A percentile compares a stretch with the other conserved stretches of the same genome.
These are phyloP conservation scores for Podocnemis expansa DNA, from an alignment of 2,113 vertebrate species.

Conservation along the genomic window DNA sequence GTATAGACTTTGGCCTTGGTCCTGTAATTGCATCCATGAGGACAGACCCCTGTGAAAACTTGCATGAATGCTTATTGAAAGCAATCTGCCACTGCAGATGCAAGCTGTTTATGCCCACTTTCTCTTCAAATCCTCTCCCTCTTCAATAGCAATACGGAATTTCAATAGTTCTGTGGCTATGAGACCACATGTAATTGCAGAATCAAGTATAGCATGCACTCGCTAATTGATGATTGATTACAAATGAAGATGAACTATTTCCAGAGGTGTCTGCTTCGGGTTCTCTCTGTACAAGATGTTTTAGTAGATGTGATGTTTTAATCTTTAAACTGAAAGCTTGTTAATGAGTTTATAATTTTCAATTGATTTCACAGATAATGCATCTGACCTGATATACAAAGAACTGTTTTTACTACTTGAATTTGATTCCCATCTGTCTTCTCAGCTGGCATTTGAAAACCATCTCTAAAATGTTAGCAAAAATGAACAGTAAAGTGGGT, in stretches of 20 bases:
- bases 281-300: neutral
- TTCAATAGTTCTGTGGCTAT: neutral
- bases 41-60: neutral
- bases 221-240: neutral
- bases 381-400: neutral
- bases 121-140: neutral
- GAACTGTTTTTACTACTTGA: neutral
- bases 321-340: neutral
- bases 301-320: neutral
- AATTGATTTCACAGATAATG: constrained; percentile 36
- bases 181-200: neutral
- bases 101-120: neutral
- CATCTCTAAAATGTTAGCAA: neutral
- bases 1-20: neutral
- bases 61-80: neutral
- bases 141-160: neutral
- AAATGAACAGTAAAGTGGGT: constrained; percentile 73
- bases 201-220: neutral
- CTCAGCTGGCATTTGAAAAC: neutral
- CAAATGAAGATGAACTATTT: neutral
- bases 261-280: rapidly evolving
- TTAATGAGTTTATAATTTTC: neutral
- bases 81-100: neutral
- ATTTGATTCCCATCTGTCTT: neutral
- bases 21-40: neutral